Conservation (phyloP, 2,888 invertebrate species). For the Hedya salicella region DNA sequence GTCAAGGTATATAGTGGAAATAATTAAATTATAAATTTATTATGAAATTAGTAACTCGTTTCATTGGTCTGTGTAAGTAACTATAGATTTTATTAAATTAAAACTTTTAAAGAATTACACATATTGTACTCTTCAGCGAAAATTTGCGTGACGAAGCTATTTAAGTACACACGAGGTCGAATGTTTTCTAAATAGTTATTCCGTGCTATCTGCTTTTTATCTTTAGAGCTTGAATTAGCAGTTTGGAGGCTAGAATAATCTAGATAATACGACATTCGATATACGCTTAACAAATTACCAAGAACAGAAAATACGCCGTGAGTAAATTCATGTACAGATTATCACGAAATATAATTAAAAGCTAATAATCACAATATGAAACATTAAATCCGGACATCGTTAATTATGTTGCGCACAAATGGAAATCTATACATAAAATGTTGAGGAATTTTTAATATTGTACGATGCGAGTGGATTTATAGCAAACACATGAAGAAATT, state of each 20-base stretch:
- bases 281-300: constrained; percentile 43
- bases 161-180: constrained; percentile 55
- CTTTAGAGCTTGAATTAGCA: constrained; percentile 44
- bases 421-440: background rate
- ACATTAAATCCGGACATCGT: background rate
- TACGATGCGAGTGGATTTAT: constrained; percentile 56
- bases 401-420: constrained; percentile 7
- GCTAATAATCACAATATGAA: background rate
- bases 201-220: constrained; percentile 55
- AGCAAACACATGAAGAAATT: constrained; percentile 65
- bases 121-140: background rate
- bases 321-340: background rate
- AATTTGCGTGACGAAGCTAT: constrained; percentile 9
- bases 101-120: background rate
- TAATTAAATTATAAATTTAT: too few species aligned
- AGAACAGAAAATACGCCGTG: background rate
- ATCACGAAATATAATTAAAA: constrained; percentile 4
- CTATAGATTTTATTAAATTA: too few species aligned
- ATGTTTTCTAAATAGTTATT: constrained; percentile 62
- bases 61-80: too few species aligned
- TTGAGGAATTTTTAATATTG: constrained; percentile 40
- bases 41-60: too few species aligned
- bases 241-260: constrained; percentile 49
- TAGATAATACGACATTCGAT: constrained; percentile 49
- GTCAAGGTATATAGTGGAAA: too few species aligned